phyloP scores from a whole-genome alignment of 2,113 vertebrate genomes.

The Cyanistes caeruleus region DNA sequence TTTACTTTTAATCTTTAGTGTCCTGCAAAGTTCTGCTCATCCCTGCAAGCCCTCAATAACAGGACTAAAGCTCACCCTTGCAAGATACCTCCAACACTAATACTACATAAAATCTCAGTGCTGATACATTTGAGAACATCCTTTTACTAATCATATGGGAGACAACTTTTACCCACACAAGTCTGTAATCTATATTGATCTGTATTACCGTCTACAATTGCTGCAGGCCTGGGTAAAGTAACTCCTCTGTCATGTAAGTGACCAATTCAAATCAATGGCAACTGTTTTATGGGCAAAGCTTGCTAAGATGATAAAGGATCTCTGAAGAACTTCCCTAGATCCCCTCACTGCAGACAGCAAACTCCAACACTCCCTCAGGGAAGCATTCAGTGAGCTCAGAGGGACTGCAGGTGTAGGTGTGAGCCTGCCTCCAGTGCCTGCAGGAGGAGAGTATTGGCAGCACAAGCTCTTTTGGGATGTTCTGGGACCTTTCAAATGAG shows the following conservation, averaged over 20 bases:
- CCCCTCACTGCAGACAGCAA: not conserved
- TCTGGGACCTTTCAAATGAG: not conserved
- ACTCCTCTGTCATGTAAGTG: not conserved
- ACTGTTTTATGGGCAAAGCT: not conserved
- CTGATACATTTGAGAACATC: not conserved
- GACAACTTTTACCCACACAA: not conserved
- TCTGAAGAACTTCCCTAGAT: not conserved
- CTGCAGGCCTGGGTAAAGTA: not conserved
- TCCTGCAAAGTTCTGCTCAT: not conserved
- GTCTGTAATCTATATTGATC: not conserved
- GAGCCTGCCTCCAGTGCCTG: not conserved
- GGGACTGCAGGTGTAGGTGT: not conserved
- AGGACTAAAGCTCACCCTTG: not conserved
- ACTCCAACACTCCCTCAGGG: not conserved
- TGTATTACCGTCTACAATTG: not conserved
- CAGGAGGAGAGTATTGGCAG: not conserved
- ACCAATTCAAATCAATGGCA: not conserved
- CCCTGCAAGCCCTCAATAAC: fast-evolving
- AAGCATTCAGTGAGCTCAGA: not conserved
- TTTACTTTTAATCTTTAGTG: not conserved
- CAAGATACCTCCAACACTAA: not conserved
- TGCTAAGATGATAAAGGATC: not conserved
- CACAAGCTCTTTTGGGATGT: not conserved
- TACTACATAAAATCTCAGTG: not conserved
- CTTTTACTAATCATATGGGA: not conserved